Conservation (phyloP, 2,113 vertebrate genomes). For the Myanophis thanlyinensis region DNA sequence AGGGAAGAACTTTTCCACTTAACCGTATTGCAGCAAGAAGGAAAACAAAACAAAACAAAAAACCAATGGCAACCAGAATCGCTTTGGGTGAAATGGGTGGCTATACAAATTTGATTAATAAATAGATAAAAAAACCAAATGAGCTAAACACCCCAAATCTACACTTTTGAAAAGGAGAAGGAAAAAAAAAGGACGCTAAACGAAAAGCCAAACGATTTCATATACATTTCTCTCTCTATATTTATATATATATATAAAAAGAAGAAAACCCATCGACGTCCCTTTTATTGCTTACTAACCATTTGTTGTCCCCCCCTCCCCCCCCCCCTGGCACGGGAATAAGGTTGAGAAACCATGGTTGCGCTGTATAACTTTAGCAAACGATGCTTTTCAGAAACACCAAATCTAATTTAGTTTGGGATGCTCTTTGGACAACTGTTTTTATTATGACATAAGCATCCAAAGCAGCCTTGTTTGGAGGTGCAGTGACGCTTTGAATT, state of each 20-base stretch:
- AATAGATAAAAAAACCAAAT: background rate
- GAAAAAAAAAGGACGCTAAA: background rate
- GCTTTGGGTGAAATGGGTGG: background rate
- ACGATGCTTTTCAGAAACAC: background rate
- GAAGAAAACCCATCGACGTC: background rate
- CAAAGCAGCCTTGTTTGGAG: background rate
- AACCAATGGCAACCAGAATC: background rate
- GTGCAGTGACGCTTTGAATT: background rate
- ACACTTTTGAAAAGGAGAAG: background rate
- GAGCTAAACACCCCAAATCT: constrained; percentile 8
- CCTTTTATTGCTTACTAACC: constrained; percentile 39
- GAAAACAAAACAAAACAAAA: background rate
- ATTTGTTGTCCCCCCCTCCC: background rate
- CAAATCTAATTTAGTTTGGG: background rate
- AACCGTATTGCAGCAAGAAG: background rate
- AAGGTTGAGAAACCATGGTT: background rate
- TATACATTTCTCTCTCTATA: constrained; percentile 37
- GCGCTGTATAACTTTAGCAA: background rate
- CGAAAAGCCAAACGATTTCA: constrained; percentile 25
- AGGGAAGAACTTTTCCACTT: background rate
- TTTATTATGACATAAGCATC: background rate
- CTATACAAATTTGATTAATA: background rate
- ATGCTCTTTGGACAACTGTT: background rate
- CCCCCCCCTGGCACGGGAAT: background rate
- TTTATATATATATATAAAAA: constrained; percentile 2